A percentile compares a stretch with the other conserved stretches of the same genome.
Evolutionary conservation across 2,888 invertebrate species (phyloP).

Genomic region (Ectropis crepuscularia): DNA sequence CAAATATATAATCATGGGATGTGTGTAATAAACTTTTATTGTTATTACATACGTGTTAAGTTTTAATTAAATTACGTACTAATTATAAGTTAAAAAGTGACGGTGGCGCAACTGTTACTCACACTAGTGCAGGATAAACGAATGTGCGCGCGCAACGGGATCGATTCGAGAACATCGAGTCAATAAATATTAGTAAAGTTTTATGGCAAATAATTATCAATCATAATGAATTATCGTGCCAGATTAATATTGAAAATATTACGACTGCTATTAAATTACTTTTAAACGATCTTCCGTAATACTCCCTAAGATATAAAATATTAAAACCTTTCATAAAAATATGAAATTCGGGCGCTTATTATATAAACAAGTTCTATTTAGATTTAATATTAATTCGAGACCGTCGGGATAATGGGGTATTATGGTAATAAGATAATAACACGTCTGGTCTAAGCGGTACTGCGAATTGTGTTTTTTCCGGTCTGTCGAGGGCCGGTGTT

Average conservation of each 20-base stretch:
- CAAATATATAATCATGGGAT: constrained; percentile 8
- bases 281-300: constrained; percentile 21
- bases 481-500: constrained; percentile 54
- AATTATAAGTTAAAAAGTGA: constrained; percentile 11
- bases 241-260: constrained; percentile 16
- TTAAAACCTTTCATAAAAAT: constrained; percentile 13
- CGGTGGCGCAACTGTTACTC: constrained; percentile 29
- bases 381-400: constrained; percentile 44
- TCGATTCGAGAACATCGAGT: constrained; percentile 5
- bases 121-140: constrained; percentile 35
- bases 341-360: constrained; percentile 3
- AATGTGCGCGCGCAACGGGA: constrained; percentile 15
- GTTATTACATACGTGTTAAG: constrained; percentile 8
- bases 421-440: constrained; percentile 81
- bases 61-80: constrained; percentile 20
- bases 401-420: constrained; percentile 60
- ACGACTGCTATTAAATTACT: constrained; percentile 16
- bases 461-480: constrained; percentile 66
- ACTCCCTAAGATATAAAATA: constrained; percentile 2
- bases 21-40: constrained; percentile 19
- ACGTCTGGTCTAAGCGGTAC: constrained; percentile 75
- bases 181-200: constrained; percentile 15
- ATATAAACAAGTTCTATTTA: constrained; percentile 23
- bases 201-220: constrained; percentile 21
- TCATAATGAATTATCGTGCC: constrained; percentile 17